Base-by-base conservation (phyloP, 2,797 vertebrate species). In the Rhodeus uyekii region DNA sequence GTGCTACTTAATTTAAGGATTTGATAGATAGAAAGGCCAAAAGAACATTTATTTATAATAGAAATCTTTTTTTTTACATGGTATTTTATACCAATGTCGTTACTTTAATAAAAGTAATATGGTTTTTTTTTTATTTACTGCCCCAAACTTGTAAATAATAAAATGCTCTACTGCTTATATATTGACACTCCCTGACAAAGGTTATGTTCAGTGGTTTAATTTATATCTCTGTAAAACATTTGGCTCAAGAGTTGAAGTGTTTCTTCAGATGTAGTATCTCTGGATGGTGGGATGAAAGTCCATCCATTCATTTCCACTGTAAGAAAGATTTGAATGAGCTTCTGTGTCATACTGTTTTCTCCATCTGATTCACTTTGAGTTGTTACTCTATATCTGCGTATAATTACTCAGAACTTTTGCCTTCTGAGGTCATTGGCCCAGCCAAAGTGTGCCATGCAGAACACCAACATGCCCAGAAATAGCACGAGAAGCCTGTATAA, bases 371-470 rank as follows among this genome's bases (percentile, higher is more conserved):
- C 8, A 8, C 39, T 14, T 22, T 85, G 39, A 74, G 42, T 80
- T 18, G 65, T 53, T 46, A 55, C 63, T 83, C 58, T 84, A 46
- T 39, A 39, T 76, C 80, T 69, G 39, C 32, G 74, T 65, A 36
- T 73, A 42, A 48, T 29, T 55, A 67, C 19, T 53, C 19, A 44
- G 27, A 74, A 63, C 12, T 48, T 53, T 80, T 14, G 1, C 22
- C 55, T 63, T 50, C n/a, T 55, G 68, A 68, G 68, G 75, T 73
- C 34, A 80, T 39, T 53, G 16, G 4, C n/a, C 38, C 63, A 55
- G 72, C 63, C 53, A 42, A 82, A 84, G 55, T 85, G 81, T 87
- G 78, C 76, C 71, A 53, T 29, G 13, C 58, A 64, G 27, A 24
- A 39, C 22, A 27, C 60, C 50, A 39, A 38, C 38, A 34, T 63